These are phyloP conservation scores for Drosophila barbarae DNA, from an alignment of 2,888 invertebrate genomes.

Conservation along the genomic window DNA sequence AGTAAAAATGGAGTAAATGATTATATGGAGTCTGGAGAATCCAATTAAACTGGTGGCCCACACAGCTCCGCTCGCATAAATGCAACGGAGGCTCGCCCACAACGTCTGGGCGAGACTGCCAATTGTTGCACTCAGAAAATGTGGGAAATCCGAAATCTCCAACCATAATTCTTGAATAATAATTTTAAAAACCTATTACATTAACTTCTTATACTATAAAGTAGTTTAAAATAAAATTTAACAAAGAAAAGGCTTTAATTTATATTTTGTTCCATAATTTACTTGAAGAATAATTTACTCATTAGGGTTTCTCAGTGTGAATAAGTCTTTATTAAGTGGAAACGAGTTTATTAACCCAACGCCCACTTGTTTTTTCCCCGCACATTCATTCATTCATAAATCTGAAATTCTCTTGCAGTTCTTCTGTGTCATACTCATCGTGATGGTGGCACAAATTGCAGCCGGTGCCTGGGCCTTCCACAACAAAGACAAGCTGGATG, in stretches of 20 bases:
- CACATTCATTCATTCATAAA: slow-evolving; percentile 46
- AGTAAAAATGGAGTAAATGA: slow-evolving; percentile 73
- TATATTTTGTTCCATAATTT: too few species aligned
- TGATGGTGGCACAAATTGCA: slow-evolving; percentile 88
- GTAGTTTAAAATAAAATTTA: background rate
- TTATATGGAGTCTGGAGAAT: slow-evolving; percentile 11
- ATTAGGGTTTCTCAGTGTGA: background rate
- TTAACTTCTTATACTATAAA: background rate
- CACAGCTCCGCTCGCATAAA: slow-evolving; percentile 31
- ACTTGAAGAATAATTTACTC: background rate
- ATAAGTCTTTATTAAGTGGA: slow-evolving; percentile 18
- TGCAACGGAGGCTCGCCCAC: slow-evolving; percentile 51
- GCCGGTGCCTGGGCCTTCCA: slow-evolving; percentile 89
- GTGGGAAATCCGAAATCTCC: background rate
- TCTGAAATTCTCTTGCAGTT: slow-evolving; percentile 81
- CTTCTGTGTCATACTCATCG: slow-evolving; percentile 87
- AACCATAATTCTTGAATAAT: background rate
- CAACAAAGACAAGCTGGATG: slow-evolving; percentile 84
- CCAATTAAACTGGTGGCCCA: slow-evolving; percentile 49
- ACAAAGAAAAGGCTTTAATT: background rate
- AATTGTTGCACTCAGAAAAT: slow-evolving; percentile 10
- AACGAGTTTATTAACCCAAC: slow-evolving; percentile 29
- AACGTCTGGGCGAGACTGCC: slow-evolving; percentile 14
- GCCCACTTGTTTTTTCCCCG: slow-evolving; percentile 1
- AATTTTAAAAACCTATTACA: background rate